Base-by-base conservation (phyloP, 2,888 invertebrate genomes). In the Empis stercorea region DNA sequence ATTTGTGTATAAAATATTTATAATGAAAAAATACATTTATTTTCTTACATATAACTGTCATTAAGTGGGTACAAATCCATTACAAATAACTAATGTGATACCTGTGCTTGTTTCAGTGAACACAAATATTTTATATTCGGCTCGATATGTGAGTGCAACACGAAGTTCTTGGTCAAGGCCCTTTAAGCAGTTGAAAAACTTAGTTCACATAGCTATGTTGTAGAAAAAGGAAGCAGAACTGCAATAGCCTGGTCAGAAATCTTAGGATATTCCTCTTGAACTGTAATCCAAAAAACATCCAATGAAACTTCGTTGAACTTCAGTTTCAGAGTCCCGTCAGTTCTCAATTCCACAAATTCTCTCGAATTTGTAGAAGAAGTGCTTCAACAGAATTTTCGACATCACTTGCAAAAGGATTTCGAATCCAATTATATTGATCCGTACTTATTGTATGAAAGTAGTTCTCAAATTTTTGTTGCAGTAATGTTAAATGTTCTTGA, bases 341-440 rank as follows among this genome's bases (percentile, higher is more conserved):
- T 44, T 7, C 34, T 44, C 10, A 44, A 44, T 36, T 44, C 44
- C 36, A 15, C 36, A 44, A 44, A 44, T 14, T 37, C 14, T 37
- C 5, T 14, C 15, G 36, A 44, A 44, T 44, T 44, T 34, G 44
- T 36, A 44, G 30, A 9, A 36, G 17, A 16, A 44, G 44, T 44
- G 34, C 30, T 36, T 20, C 30, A 14, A 32, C 32, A 20, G 30
- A 43, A 43, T 30, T 43, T 43, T 30, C 16, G 30, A 30, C 43
- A 43, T 43, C 32, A n/a, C 15, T 43, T 43, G 43, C 30, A 43
- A 43, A 43, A 43, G 42, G 42, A 42, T 42, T 42, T 20, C 42
- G 42, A 42, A 42, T 17, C 42, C 42, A 42, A 42, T n/a, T n/a
- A n/a, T n/a, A n/a, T n/a, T n/a, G n/a, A n/a, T n/a, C n/a, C n/a